Evolutionary conservation across 2,113 vertebrate genomes (phyloP).

Genomic region (Loxodonta africana): DNA sequence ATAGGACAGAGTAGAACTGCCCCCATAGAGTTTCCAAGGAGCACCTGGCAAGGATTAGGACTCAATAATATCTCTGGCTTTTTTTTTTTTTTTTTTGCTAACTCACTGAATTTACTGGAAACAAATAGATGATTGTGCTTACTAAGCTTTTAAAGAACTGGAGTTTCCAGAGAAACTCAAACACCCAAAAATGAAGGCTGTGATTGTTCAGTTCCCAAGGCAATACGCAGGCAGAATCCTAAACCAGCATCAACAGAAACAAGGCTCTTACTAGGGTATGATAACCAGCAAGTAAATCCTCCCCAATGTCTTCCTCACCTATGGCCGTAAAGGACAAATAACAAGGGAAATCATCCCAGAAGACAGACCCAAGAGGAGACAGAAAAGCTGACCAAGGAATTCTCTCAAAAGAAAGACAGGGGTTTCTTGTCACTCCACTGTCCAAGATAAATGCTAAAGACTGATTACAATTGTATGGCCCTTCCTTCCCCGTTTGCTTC

Average conservation of each 20-base stretch:
- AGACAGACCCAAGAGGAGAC: background rate
- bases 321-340: background rate
- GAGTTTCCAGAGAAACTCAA: constrained; percentile 62
- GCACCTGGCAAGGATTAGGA: background rate
- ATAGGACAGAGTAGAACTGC: no score
- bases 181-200: background rate
- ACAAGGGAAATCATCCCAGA: background rate
- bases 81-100: background rate
- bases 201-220: constrained; percentile 51
- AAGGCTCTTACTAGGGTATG: background rate
- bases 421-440: background rate
- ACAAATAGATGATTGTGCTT: background rate
- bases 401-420: background rate
- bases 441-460: background rate
- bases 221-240: background rate
- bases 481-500: background rate
- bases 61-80: background rate
- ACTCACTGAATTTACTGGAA: constrained; percentile 48
- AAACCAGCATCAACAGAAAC: background rate
- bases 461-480: background rate
- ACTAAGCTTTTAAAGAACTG: constrained; percentile 64
- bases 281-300: background rate
- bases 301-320: background rate
- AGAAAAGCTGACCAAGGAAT: background rate
- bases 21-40: no score